Conservation (phyloP, 2,888 invertebrate species). For the Steinernema hermaphroditum region DNA sequence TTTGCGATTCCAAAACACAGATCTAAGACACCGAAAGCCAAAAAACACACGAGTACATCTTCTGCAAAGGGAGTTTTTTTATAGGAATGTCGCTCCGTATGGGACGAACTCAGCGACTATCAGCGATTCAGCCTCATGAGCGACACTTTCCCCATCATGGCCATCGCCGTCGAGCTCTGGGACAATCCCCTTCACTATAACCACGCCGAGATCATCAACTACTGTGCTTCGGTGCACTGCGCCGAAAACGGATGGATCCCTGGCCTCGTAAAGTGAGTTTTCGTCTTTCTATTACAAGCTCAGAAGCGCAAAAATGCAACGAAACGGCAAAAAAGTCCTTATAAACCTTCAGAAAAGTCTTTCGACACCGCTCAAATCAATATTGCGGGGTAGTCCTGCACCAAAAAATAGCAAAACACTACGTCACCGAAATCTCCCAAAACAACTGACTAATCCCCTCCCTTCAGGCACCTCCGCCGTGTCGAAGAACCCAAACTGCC, state of each 20-base stretch:
- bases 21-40: no score
- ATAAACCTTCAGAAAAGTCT: no score
- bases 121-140: conserved; percentile 27
- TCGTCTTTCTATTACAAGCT: background rate
- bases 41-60: no score
- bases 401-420: no score
- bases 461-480: conserved; percentile 20
- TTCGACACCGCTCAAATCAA: no score
- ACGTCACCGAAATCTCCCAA: background rate
- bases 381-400: no score
- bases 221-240: conserved; percentile 25
- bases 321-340: no score
- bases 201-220: conserved; percentile 23
- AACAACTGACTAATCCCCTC: background rate
- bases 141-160: conserved; percentile 30
- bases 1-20: no score
- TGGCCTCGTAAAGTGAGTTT: background rate
- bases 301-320: no score
- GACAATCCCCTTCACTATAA: conserved; percentile 22
- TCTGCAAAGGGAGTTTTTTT: no score
- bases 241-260: conserved; percentile 20
- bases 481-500: conserved; percentile 24
- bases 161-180: conserved; percentile 24
- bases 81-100: conserved; percentile 7
- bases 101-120: conserved; percentile 12